phyloP scores from a whole-genome alignment of 2,113 vertebrate species.

The Rostratula benghalensis region DNA sequence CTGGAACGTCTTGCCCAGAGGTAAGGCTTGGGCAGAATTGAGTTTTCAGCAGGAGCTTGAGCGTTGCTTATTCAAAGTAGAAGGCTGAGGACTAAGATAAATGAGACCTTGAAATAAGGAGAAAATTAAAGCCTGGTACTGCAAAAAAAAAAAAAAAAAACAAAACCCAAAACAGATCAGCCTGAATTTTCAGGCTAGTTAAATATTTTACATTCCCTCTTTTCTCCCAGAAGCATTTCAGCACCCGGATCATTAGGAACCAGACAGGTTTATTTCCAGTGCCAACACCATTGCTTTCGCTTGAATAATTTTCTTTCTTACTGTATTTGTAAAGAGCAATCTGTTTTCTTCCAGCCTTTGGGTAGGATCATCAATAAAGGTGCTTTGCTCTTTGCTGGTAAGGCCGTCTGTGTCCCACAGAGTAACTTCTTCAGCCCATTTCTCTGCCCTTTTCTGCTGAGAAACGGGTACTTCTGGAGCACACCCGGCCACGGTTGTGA shows the following conservation, averaged over 20 bases:
- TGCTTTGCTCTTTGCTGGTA: neutral
- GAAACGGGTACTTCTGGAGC: neutral
- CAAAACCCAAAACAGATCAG: neutral
- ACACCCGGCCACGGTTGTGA: neutral
- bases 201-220: neutral
- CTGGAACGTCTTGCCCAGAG: slow-evolving; percentile 96
- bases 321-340: neutral
- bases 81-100: neutral
- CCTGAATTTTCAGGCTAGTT: neutral
- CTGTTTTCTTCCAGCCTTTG: neutral
- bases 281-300: neutral
- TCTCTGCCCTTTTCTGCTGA: neutral
- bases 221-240: neutral
- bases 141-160: too few relatives aligned
- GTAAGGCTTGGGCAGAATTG: slow-evolving; percentile 62
- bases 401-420: neutral
- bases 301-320: neutral
- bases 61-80: neutral
- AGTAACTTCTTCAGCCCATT: neutral
- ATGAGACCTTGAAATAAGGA: neutral
- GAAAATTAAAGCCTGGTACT: neutral
- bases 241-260: neutral
- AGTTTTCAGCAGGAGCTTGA: neutral
- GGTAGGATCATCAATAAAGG: neutral
- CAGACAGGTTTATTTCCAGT: neutral